Evolutionary conservation across 2,888 invertebrate genomes (phyloP), one percentile per base, ranked within the genome.

Genomic region (Priocnemis perturbator): DNA sequence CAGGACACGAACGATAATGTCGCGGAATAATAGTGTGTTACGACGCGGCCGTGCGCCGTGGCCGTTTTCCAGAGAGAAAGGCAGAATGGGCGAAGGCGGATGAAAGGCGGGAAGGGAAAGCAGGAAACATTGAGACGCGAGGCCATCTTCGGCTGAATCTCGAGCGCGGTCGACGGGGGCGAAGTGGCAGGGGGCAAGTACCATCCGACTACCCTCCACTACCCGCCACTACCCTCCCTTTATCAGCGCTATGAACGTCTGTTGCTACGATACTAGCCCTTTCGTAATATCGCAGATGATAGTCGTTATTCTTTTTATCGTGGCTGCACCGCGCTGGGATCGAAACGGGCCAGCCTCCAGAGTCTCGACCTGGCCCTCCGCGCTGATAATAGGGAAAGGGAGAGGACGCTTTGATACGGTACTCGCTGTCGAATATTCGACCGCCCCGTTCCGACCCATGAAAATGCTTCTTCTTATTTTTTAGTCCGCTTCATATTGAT

Each of bases 241-340:
- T 78, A 73, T 76, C 71, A 70, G 67, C 64, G 64, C 62, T 69
- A 69, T 67, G 68, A 77, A 64, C 61, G 67, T 78, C 74, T 71
- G 66, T 58, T 60, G 63, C 64, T 61, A 60, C 56, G 68, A 71
- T 67, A 71, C 73, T 67, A 59, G 64, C 55, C 58, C 67, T 62
- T 67, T 76, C 67, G 67, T 67, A 78, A 78, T 78, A 78, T 72
- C 71, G 60, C 44, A 64, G 62, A 64, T 66, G 71, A 71, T 73
- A 69, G 75, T 68, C 67, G 64, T 72, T 74, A 76, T 69, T 75
- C 67, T 72, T 76, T 76, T 78, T 78, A 78, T 78, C 70, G 64
- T 53, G 52, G 68, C 65, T 58, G 48, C 56, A 65, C 59, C 37
- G 37, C 7, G 37, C 37, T 37, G 14, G 37, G 37, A 37, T 37